phyloP scores from a whole-genome alignment of 2,113 vertebrate genomes.

The Mesembrinibis cayennensis region DNA sequence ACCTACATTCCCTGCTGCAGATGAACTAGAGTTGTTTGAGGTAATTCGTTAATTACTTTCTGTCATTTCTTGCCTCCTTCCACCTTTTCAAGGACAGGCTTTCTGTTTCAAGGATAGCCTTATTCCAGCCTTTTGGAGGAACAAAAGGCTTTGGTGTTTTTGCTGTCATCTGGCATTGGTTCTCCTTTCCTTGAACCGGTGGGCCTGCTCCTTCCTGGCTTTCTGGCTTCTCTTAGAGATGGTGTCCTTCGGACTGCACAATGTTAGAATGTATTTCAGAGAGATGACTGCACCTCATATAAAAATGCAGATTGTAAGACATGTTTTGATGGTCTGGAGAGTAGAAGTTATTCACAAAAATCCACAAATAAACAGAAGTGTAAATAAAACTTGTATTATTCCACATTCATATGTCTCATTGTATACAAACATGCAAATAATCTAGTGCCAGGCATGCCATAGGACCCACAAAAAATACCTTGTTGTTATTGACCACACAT shows the following conservation, averaged over 20 bases:
- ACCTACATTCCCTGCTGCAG: neutral
- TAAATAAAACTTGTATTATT: neutral
- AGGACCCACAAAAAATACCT: neutral
- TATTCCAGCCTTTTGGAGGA: neutral
- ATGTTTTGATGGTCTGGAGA: neutral
- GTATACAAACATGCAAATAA: neutral
- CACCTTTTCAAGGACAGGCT: neutral
- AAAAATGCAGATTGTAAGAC: neutral
- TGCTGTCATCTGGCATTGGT: neutral
- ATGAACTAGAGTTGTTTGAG: neutral
- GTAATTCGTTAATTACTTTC: neutral
- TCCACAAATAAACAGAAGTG: neutral
- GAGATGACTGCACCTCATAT: neutral
- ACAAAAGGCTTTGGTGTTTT: neutral
- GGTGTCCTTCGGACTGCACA: neutral
- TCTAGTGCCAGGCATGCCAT: neutral
- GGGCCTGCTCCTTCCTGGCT: neutral
- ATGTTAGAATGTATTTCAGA: neutral
- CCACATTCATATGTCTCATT: neutral
- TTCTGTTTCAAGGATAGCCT: neutral
- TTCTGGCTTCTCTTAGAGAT: neutral
- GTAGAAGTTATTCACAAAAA: neutral
- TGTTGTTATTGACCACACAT: neutral
- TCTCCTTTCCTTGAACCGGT: neutral
- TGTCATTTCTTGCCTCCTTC: neutral